These are phyloP conservation scores for Drosophila kikkawai DNA, from an alignment of 1,140 invertebrate genomes.

Conservation along the genomic window DNA sequence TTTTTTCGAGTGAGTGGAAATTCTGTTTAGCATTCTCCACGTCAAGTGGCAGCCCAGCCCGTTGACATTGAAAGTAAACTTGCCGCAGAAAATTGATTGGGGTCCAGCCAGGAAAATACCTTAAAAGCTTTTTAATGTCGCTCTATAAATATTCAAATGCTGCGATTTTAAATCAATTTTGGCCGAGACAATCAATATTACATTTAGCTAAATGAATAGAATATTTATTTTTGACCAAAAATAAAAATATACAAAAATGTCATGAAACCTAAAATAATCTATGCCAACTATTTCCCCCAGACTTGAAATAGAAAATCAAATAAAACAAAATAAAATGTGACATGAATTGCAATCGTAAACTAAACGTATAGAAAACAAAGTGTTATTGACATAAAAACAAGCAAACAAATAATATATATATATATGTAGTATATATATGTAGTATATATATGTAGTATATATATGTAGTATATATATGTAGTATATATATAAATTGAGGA, in stretches of 20 bases:
- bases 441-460: background rate
- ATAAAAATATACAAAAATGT: background rate
- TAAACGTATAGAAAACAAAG: constrained; percentile 5
- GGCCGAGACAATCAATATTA: background rate
- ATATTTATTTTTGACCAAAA: background rate
- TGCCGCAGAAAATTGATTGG: constrained; percentile 5
- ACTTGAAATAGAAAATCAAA: constrained; percentile 6
- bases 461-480: background rate
- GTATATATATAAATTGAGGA: background rate
- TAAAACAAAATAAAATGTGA: background rate
- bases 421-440: background rate
- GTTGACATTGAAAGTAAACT: constrained; percentile 17
- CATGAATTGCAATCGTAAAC: constrained; percentile 13
- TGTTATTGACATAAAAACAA: constrained; percentile 13
- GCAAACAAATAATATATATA: background rate
- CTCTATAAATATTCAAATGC: constrained; percentile 9
- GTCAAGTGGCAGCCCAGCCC: constrained; percentile 3
- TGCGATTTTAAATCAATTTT: background rate
- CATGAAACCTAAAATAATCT: background rate
- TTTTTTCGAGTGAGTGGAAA: constrained; percentile 15
- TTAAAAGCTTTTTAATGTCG: constrained; percentile 8
- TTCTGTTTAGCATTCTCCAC: constrained; percentile 23
- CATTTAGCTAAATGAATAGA: background rate
- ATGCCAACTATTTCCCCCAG: background rate
- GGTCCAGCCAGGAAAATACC: background rate